Evolutionary conservation across 2,888 invertebrate species (phyloP).

Genomic region (Zygaena filipendulae): DNA sequence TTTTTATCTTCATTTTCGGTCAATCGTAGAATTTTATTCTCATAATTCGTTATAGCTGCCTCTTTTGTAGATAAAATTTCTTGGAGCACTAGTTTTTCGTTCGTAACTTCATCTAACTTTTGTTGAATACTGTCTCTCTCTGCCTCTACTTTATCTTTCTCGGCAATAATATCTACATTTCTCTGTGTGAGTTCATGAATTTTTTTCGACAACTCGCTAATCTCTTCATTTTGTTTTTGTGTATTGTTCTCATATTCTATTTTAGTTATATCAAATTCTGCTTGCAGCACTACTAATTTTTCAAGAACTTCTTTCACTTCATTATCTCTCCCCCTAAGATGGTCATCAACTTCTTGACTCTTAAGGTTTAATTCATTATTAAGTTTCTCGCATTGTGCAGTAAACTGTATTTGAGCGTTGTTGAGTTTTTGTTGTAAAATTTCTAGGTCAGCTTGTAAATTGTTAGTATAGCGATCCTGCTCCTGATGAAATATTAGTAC

Average conservation of each 20-base stretch:
- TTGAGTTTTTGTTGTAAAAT: conserved; percentile 29
- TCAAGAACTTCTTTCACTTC: conserved; percentile 31
- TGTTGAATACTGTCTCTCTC: conserved; percentile 20
- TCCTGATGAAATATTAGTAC: conserved; percentile 35
- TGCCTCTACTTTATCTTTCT: conserved; percentile 17
- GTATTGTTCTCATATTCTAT: conserved; percentile 21
- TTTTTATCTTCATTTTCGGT: conserved; percentile 10
- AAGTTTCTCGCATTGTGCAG: conserved; percentile 25
- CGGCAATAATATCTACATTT: conserved; percentile 18
- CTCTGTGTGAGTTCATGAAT: conserved; percentile 23
- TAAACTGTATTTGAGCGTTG: conserved; percentile 27
- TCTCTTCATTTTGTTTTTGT: conserved; percentile 21
- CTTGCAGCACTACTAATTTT: conserved; percentile 24
- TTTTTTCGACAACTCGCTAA: conserved; percentile 23
- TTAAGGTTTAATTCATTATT: conserved; percentile 27
- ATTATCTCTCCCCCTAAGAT: conserved; percentile 28
- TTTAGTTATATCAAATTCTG: conserved; percentile 25
- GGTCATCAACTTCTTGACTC: conserved; percentile 27
- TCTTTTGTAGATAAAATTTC: conserved; percentile 21
- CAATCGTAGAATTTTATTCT: conserved; percentile 19
- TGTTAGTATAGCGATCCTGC: conserved; percentile 26
- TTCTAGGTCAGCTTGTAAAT: conserved; percentile 35
- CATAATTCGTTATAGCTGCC: conserved; percentile 19
- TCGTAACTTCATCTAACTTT: conserved; percentile 18
- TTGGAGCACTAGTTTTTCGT: conserved; percentile 19